These are phyloP conservation scores for Ladona fulva DNA, from an alignment of 1,140 invertebrate species.

Conservation along the genomic window DNA sequence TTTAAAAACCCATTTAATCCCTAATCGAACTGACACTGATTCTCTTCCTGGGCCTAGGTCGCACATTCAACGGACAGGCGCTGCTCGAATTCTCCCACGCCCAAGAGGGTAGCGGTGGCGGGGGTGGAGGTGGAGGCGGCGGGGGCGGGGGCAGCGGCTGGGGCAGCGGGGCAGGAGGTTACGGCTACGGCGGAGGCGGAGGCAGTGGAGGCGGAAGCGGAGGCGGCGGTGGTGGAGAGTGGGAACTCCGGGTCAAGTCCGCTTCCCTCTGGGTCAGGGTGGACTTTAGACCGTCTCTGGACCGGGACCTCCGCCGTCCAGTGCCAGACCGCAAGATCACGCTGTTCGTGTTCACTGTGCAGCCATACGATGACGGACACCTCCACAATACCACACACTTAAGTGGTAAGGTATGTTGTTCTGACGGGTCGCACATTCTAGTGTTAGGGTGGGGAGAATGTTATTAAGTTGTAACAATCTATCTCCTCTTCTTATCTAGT, in stretches of 20 bases:
- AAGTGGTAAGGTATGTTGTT: slow-evolving; percentile 43
- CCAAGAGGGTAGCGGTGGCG: slow-evolving; percentile 43
- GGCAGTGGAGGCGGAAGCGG: slow-evolving; percentile 33
- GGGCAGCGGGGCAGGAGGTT: slow-evolving; percentile 26
- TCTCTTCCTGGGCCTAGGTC: slow-evolving; percentile 49
- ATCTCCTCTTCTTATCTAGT: too few relatives aligned
- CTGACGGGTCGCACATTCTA: slow-evolving; percentile 3
- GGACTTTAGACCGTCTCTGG: slow-evolving; percentile 43
- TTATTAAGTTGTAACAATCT: too few relatives aligned
- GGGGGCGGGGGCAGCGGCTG: slow-evolving; percentile 30
- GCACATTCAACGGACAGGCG: slow-evolving; percentile 69
- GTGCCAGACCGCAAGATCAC: slow-evolving; percentile 43
- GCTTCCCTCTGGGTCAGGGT: slow-evolving; percentile 68
- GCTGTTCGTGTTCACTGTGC: slow-evolving; percentile 55
- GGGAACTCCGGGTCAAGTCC: slow-evolving; percentile 54
- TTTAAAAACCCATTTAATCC: too few relatives aligned
- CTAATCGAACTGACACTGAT: not conserved
- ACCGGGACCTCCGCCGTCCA: slow-evolving; percentile 19
- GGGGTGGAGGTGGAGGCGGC: slow-evolving; percentile 24
- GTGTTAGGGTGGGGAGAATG: not conserved
- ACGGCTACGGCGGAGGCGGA: slow-evolving; percentile 19
- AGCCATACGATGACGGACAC: slow-evolving; percentile 15
- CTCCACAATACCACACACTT: slow-evolving; percentile 45
- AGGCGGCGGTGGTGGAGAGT: slow-evolving; percentile 35
- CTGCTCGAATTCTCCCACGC: slow-evolving; percentile 71